Percentiles rank a stretch among this genome's conserved stretches.
Evolutionary conservation across 1,140 invertebrate genomes (phyloP).

Genomic region (Orussus abietinus): DNA sequence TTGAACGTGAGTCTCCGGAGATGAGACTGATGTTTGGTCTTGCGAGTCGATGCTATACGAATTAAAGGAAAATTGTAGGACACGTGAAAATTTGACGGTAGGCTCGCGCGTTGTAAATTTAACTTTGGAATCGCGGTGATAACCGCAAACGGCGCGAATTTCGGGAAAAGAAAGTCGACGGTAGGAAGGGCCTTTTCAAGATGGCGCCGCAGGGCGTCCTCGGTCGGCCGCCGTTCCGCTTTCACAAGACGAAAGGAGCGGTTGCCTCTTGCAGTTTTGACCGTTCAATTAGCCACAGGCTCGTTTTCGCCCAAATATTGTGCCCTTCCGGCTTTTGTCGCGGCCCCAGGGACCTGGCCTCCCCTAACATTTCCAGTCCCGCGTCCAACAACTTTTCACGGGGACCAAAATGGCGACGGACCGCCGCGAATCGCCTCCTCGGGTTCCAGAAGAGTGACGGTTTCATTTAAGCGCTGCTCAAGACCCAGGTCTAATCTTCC

Average conservation of each 20-base stretch:
- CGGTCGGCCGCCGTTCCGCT: not conserved
- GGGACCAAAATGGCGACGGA: too few relatives aligned
- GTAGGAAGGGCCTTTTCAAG: conserved; percentile 9
- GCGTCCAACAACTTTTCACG: too few relatives aligned
- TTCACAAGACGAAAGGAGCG: not conserved
- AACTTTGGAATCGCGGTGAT: conserved; percentile 6
- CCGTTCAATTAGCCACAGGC: conserved; percentile 49
- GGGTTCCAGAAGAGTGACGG: too few relatives aligned
- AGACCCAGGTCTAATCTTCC: too few relatives aligned
- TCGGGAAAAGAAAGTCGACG: not conserved
- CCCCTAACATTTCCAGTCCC: not conserved
- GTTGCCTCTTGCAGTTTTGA: conserved; percentile 34
- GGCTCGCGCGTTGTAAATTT: conserved; percentile 13
- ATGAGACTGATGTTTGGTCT: too few relatives aligned
- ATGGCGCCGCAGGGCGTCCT: conserved; percentile 5
- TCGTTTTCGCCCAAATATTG: conserved; percentile 47
- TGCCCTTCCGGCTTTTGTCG: conserved; percentile 30
- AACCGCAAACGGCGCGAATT: not conserved
- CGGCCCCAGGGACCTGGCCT: conserved; percentile 6
- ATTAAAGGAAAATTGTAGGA: too few relatives aligned
- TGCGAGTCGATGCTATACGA: too few relatives aligned
- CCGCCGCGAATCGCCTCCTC: too few relatives aligned
- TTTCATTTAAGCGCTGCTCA: too few relatives aligned
- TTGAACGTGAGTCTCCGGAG: too few relatives aligned
- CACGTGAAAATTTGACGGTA: too few relatives aligned